Percentiles rank a stretch among this genome's conserved stretches.
Evolutionary conservation across 2,113 vertebrate species (phyloP).

Genomic region (Limnothrissa miodon): DNA sequence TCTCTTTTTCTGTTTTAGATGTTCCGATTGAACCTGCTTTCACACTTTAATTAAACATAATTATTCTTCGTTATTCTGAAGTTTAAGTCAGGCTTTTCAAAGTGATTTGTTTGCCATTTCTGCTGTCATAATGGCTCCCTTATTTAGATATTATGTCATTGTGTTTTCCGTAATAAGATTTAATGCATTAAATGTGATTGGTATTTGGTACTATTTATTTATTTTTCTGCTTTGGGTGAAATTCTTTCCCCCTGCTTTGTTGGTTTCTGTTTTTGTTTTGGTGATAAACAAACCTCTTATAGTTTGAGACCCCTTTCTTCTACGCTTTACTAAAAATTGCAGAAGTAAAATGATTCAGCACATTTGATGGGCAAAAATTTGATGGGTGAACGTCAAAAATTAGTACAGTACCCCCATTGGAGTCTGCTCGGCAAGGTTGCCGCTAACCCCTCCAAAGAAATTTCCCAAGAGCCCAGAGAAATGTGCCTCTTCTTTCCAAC

Average conservation of each 20-base stretch:
- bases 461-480: background rate
- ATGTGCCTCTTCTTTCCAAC: background rate
- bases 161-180: background rate
- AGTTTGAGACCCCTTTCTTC: slow-evolving; percentile 27
- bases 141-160: slow-evolving; percentile 3
- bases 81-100: background rate
- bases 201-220: no score
- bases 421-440: background rate
- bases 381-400: background rate
- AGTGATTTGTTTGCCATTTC: background rate
- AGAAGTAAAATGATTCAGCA: slow-evolving; percentile 31
- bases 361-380: background rate
- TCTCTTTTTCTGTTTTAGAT: slow-evolving; percentile 7
- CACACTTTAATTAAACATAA: background rate
- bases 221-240: background rate
- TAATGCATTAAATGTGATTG: background rate
- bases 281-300: slow-evolving; percentile 22
- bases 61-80: background rate
- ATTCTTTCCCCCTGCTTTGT: background rate
- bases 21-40: background rate
- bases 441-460: background rate
- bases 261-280: background rate
- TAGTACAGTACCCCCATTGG: background rate
- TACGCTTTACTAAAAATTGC: slow-evolving; percentile 21
- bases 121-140: background rate